Conservation (phyloP, 1,140 invertebrate species). For the Ceratina calcarata region DNA sequence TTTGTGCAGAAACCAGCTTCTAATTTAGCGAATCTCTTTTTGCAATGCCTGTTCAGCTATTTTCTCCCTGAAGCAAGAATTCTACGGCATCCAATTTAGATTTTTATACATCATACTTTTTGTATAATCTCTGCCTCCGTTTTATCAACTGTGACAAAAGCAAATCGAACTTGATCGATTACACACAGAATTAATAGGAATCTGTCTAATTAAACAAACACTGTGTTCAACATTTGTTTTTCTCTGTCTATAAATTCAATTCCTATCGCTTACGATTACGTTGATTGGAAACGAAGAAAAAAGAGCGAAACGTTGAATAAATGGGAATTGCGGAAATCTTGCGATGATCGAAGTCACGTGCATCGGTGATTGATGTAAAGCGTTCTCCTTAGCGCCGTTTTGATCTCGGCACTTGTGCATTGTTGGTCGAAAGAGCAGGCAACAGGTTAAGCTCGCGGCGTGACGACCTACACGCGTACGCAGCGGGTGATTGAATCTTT, state of each 20-base stretch:
- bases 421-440: slow-evolving; percentile 23
- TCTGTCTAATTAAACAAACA: no score
- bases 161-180: no score
- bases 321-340: not conserved
- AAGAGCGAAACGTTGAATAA: not conserved
- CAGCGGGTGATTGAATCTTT: slow-evolving; percentile 1
- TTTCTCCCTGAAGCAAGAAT: no score
- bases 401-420: slow-evolving; percentile 26
- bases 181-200: no score
- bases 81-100: no score
- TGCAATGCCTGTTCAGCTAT: not conserved
- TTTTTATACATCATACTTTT: no score
- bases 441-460: slow-evolving; percentile 54
- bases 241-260: no score
- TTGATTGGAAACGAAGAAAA: not conserved
- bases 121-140: no score
- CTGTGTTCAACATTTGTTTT: no score
- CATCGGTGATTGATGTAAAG: slow-evolving; percentile 8
- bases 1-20: no score
- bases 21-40: not conserved
- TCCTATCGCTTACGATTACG: no score
- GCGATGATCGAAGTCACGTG: slow-evolving; percentile 18
- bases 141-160: no score
- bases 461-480: not conserved
- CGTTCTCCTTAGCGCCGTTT: slow-evolving; percentile 1